Conservation (phyloP, 2,888 invertebrate species). For the Pterobdella sp. region DNA sequence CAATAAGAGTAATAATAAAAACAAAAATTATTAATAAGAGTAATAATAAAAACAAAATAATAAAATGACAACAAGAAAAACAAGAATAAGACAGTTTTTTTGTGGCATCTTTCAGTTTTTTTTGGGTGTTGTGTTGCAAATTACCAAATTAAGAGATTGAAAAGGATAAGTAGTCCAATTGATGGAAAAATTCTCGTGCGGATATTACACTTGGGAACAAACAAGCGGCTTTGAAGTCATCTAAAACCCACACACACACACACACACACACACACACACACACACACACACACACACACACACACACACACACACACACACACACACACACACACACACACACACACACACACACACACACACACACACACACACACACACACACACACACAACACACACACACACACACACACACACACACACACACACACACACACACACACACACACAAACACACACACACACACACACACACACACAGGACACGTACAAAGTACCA, state of each 20-base stretch:
- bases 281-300: constrained; percentile 15
- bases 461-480: constrained; percentile 18
- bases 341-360: constrained; percentile 17
- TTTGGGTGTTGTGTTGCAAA: no score
- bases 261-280: constrained; percentile 19
- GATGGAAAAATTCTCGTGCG: no score
- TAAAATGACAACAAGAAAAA: no score
- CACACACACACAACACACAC: constrained; percentile 19
- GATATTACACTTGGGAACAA: no score
- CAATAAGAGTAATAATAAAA: no score
- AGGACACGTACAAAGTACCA: constrained; percentile 68
- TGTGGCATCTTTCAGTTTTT: no score
- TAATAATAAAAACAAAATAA: no score
- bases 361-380: constrained; percentile 16
- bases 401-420: constrained; percentile 17
- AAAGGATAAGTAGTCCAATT: no score
- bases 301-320: constrained; percentile 20
- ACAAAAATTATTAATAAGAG: no score
- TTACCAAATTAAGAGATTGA: no score
- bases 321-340: constrained; percentile 17
- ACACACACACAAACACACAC: constrained; percentile 15
- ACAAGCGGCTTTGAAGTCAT: not conserved
- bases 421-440: constrained; percentile 13
- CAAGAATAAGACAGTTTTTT: no score
- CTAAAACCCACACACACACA: constrained; percentile 16